These are phyloP conservation scores for Ophonus ardosiacus DNA, from an alignment of 2,888 invertebrate genomes.

Conservation along the genomic window DNA sequence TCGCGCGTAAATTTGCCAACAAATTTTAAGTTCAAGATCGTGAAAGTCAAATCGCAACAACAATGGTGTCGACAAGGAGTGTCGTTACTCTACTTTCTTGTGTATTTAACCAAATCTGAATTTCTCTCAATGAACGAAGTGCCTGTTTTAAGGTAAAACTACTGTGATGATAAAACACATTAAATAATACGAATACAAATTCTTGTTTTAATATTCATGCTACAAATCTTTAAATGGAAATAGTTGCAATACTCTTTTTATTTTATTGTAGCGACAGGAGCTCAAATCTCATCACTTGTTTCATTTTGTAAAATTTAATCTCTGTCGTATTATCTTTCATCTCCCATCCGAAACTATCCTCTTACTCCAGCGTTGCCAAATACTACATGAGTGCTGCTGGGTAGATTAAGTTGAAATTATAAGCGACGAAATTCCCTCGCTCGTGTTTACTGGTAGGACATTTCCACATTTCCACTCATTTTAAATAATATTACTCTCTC, in stretches of 20 bases:
- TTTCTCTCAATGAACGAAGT: no score
- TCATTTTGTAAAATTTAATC: constrained; percentile 75
- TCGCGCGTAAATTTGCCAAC: no score
- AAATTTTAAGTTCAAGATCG: no score
- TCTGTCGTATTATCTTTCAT: constrained; percentile 78
- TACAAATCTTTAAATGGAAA: not conserved
- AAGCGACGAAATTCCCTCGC: constrained; percentile 52
- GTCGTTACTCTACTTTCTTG: no score
- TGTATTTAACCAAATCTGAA: no score
- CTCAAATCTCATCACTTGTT: not conserved
- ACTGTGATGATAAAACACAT: no score
- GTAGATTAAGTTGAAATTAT: constrained; percentile 77
- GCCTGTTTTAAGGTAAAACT: no score
- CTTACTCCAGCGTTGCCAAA: constrained; percentile 70
- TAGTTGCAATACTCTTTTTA: not conserved
- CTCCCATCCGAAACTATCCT: constrained; percentile 76
- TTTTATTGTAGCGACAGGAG: not conserved
- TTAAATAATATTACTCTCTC: constrained; percentile 30
- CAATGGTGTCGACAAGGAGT: no score
- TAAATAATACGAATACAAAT: no score
- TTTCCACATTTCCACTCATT: constrained; percentile 7
- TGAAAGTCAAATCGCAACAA: no score
- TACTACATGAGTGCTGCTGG: constrained; percentile 71
- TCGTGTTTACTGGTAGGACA: constrained; percentile 35
- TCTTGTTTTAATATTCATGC: no score